Conservation (phyloP, 2,797 vertebrate species). For the Helarctos malayanus region DNA sequence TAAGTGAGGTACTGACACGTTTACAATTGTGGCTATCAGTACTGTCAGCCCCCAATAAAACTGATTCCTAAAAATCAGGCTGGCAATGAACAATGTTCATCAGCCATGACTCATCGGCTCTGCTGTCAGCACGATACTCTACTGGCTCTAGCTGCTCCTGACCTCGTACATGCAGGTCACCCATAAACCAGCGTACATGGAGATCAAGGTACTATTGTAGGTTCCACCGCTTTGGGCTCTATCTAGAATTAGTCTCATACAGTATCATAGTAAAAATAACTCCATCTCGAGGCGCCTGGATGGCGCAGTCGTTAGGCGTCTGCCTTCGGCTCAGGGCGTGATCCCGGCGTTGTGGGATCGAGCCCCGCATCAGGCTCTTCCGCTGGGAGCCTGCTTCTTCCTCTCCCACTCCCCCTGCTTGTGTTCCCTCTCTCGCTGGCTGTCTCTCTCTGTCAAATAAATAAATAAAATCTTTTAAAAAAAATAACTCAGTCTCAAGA, state of each 20-base stretch:
- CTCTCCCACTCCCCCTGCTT: too few relatives aligned
- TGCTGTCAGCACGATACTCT: background rate
- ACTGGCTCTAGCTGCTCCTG: background rate
- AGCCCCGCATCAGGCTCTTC: too few relatives aligned
- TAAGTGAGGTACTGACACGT: background rate
- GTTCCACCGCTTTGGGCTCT: background rate
- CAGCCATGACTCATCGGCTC: background rate
- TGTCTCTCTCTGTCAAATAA: too few relatives aligned
- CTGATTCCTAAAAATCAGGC: background rate
- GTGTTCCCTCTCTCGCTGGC: too few relatives aligned
- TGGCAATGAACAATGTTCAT: background rate
- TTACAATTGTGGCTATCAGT: background rate
- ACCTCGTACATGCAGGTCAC: background rate
- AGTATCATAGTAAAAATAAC: background rate
- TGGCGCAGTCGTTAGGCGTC: too few relatives aligned
- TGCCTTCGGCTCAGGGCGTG: too few relatives aligned
- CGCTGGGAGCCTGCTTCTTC: too few relatives aligned
- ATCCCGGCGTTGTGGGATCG: too few relatives aligned
- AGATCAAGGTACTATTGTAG: background rate
- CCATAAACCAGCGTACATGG: background rate
- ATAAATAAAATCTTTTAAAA: background rate
- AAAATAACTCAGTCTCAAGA: background rate
- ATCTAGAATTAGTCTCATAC: background rate
- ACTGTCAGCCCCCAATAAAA: background rate
- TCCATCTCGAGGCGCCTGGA: background rate